These are phyloP conservation scores for Todiramphus saurophagus DNA, from an alignment of 2,113 vertebrate species.

Conservation along the genomic window DNA sequence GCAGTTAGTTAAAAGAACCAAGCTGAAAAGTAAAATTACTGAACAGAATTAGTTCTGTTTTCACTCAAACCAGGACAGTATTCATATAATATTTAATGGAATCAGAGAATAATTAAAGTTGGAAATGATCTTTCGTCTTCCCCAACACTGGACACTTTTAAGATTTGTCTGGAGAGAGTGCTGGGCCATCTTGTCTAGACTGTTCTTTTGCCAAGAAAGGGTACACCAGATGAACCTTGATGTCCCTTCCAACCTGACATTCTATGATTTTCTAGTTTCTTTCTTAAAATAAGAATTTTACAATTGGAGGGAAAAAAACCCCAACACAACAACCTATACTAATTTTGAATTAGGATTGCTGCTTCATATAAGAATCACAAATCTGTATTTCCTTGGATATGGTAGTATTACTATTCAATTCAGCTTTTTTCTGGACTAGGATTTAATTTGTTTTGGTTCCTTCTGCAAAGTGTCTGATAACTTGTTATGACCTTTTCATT, in stretches of 20 bases:
- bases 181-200: neutral
- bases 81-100: neutral
- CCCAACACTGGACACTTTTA: neutral
- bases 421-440: neutral
- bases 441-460: neutral
- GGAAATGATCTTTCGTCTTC: neutral
- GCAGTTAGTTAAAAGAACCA: too few species aligned
- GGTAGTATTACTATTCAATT: neutral
- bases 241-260: neutral
- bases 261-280: neutral
- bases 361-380: neutral
- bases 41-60: too few species aligned
- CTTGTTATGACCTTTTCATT: conserved; percentile 37
- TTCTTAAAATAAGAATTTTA: neutral
- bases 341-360: neutral
- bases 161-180: neutral
- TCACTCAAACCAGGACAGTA: too few species aligned
- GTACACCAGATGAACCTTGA: neutral
- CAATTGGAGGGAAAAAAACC: neutral
- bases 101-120: too few species aligned
- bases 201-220: neutral
- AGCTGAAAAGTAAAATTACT: too few species aligned
- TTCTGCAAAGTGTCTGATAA: neutral
- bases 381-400: neutral
- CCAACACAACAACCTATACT: neutral